Percentiles rank a stretch among this genome's conserved stretches.
Evolutionary conservation across 2,888 invertebrate genomes (phyloP).

Genomic region (Ariolimax columbianus): DNA sequence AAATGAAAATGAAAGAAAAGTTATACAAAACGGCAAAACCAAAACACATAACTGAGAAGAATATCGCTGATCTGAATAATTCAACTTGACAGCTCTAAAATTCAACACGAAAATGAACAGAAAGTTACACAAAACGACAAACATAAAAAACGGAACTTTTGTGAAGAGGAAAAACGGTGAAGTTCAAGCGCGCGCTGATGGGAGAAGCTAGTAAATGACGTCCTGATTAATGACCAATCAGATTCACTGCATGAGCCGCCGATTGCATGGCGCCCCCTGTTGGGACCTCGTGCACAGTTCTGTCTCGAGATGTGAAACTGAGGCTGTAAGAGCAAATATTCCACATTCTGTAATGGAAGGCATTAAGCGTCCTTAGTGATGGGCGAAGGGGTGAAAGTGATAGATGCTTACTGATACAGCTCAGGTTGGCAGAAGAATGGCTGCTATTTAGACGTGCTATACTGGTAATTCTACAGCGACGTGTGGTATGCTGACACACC

Average conservation of each 20-base stretch:
- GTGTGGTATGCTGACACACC: not conserved
- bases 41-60: no score
- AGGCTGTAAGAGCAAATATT: not conserved
- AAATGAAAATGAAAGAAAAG: no score
- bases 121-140: not conserved
- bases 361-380: conserved; percentile 34
- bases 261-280: not conserved
- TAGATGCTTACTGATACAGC: not conserved
- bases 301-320: not conserved
- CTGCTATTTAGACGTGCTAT: not conserved
- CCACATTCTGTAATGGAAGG: not conserved
- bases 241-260: not conserved
- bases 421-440: not conserved
- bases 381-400: conserved; percentile 6
- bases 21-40: no score
- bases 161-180: not conserved
- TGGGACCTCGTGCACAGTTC: not conserved
- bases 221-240: conserved; percentile 21
- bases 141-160: not conserved
- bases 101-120: no score
- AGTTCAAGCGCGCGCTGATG: not conserved
- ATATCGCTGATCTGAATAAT: no score
- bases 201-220: not conserved
- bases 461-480: not conserved
- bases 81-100: no score